Base-by-base conservation (phyloP, 2,797 vertebrate genomes). In the Eleutherodactylus coqui region DNA sequence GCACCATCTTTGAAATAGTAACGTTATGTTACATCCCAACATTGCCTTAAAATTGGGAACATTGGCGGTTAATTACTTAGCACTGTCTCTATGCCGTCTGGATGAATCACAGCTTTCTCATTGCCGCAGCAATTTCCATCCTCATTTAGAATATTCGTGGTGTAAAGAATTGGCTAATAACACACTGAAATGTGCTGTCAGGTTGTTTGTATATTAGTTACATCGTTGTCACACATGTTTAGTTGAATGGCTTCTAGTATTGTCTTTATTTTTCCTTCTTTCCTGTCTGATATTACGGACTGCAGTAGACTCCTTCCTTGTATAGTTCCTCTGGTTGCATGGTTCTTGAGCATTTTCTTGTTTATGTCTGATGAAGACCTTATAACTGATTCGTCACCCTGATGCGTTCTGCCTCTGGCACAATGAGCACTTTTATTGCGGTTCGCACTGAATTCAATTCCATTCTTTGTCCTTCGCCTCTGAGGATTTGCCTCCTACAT, bases 331-430 rank as follows among this genome's bases (percentile, higher is more conserved):
- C 29, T 49, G 55, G 53, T 76, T 64, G 55, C 19, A 32, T 17
- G 14, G 41, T 82, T 82, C 67, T 19, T 51, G 24, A 67, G 73
- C 43, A 8, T 14, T 76, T 76, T 69, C 36, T 76, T 84, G 53
- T 84, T 77, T 77, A 62, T 84, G 73, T 76, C 73, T 84, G 82
- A 76, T 76, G 73, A 67, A 67, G 64, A 64, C 43, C 82, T 62
- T 62, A 55, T 75, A 83, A 83, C 82, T 84, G 82, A 84, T 84
- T 84, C 19, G 73, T 84, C 82, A 77, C 82, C 55, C 82, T 76
- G 82, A 64, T 84, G 82, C 72, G 73, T 84, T 43, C 73, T 19
- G 82, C 82, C 73, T 82, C 80, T 76, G 73, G 72, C 82, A 84
- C 72, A 84, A 84, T 67, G 55, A 84, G 82, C 58, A 49, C 49